Base-by-base conservation (phyloP, 1,140 invertebrate species). In the Zaprionus kolodkinae region DNA sequence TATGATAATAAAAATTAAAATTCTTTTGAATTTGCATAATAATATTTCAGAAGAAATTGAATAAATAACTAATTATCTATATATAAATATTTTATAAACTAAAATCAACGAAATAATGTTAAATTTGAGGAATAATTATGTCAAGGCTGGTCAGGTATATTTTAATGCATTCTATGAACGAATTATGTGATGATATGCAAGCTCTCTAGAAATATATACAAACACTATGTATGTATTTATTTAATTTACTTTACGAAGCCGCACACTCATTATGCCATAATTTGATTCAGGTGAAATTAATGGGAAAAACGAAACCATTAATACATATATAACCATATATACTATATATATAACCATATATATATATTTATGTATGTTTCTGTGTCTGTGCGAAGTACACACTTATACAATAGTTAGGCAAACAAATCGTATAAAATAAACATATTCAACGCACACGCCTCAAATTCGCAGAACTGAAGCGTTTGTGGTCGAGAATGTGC, bases 371-470 rank as follows among this genome's bases (percentile, higher is more conserved):
- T n/a, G 4, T 38, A 30, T 33, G 57, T 33, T 1, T 30, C 0
- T n/a, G 11, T 21, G 6, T 38, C 17, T 33, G 57, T 33, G 61
- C 36, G 40, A 52, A 48, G 27, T 33, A 69, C 43, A 69, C 43
- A 70, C 62, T 71, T 71, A 59, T n/a, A n/a, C n/a, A n/a, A n/a
- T 36, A 64, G 60, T 75, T 64, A 75, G 54, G 30, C 69, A 76
- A 76, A 76, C 73, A 76, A 76, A 55, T 61, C 56, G 69, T 30
- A 61, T 76, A 72, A 66, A 60, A 72, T 75, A 75, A 75, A 75
- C 72, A 75, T 52, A 59, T 59, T 13, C 45, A 71, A 10, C 15
- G 43, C 15, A 43, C 54, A 64, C 54, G 60, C 55, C 43, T 64
- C 60, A 60, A 12, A 54, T 75, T 75, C 72, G 21, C 27, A 59